A percentile compares a stretch with the other conserved stretches of the same genome.
These are phyloP conservation scores for Virgularia gustaviana DNA, from an alignment of 92 coral and sea anemone genomes.

Conservation along the genomic window DNA sequence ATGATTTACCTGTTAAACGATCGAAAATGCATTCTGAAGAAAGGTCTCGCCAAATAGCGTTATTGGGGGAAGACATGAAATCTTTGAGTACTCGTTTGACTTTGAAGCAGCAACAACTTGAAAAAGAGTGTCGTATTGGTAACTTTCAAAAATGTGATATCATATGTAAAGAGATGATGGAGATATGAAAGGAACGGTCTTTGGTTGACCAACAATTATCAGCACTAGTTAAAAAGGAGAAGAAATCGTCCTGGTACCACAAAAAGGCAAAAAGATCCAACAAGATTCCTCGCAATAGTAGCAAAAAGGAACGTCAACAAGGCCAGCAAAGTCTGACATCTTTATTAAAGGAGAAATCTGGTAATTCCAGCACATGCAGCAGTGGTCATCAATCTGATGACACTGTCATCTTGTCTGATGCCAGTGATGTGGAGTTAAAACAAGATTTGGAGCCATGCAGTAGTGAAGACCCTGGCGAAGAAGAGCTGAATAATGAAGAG, in stretches of 20 bases:
- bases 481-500: not conserved
- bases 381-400: not conserved
- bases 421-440: not conserved
- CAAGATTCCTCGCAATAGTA: not conserved
- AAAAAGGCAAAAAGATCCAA: not conserved
- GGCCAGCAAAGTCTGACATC: slow-evolving; percentile 3
- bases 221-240: slow-evolving; percentile 38
- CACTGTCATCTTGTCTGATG: slow-evolving; percentile 12
- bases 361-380: slow-evolving; percentile 6
- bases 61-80: slow-evolving; percentile 45
- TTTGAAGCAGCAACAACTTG: slow-evolving; percentile 45
- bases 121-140: slow-evolving; percentile 33
- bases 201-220: slow-evolving; percentile 14
- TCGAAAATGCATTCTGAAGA: slow-evolving; percentile 43
- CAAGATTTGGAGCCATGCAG: not conserved
- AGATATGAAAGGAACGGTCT: slow-evolving; percentile 43
- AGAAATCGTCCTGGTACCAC: slow-evolving; percentile 51
- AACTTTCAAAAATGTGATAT: slow-evolving; percentile 52
- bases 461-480: not conserved
- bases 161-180: slow-evolving; percentile 22
- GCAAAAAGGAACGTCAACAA: not conserved
- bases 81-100: slow-evolving; percentile 42
- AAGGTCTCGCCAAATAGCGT: slow-evolving; percentile 42
- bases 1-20: slow-evolving; percentile 38
- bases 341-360: not conserved